phyloP scores from a whole-genome alignment of 2,888 invertebrate species.

The Seira ritae region DNA sequence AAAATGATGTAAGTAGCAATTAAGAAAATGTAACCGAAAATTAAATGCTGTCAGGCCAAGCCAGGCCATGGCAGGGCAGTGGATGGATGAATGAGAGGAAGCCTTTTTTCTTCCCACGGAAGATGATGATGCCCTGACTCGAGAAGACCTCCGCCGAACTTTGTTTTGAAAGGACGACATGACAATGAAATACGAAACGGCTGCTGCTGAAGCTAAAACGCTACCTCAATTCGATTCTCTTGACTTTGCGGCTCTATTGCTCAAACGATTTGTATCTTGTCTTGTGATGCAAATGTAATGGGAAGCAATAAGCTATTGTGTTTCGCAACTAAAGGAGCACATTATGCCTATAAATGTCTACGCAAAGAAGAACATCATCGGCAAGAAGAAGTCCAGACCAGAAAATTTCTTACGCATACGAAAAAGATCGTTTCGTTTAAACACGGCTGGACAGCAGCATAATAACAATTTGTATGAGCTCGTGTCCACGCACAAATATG shows the following conservation, averaged over 20 bases:
- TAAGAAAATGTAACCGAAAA: neutral
- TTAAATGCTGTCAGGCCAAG: too few relatives aligned
- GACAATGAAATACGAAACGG: neutral
- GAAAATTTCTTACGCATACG: neutral
- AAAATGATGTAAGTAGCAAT: conserved; percentile 10
- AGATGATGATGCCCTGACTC: neutral
- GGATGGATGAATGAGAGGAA: neutral
- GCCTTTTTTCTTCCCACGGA: neutral
- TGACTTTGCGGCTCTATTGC: neutral
- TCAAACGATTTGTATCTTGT: neutral
- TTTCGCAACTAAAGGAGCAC: neutral
- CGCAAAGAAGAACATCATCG: neutral
- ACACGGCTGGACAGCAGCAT: too few relatives aligned
- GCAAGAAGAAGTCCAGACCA: too few relatives aligned
- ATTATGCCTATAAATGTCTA: conserved; percentile 9
- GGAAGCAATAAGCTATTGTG: neutral
- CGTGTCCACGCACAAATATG: conserved; percentile 7
- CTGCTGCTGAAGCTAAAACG: neutral
- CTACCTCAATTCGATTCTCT: conserved; percentile 1
- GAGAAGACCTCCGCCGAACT: neutral
- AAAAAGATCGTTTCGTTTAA: neutral
- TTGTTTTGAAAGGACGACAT: neutral
- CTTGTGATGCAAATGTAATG: neutral
- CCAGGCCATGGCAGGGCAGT: neutral
- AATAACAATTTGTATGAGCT: neutral